Evolutionary conservation across 1,140 invertebrate genomes (phyloP).

Genomic region (Trachymyrmex septentrionalis): DNA sequence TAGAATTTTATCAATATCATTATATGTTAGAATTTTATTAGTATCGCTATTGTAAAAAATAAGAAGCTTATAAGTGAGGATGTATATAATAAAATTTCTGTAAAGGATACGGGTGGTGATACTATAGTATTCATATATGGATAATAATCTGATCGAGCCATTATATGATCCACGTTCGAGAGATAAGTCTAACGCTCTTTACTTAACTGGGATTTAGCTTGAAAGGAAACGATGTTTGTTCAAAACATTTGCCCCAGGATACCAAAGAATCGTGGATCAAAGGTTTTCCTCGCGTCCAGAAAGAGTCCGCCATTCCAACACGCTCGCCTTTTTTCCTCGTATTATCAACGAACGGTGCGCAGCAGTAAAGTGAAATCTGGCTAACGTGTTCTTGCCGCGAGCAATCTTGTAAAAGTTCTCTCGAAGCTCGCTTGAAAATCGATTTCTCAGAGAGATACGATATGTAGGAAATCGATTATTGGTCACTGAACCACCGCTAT

Average conservation of each 20-base stretch:
- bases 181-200: slow-evolving; percentile 44
- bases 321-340: slow-evolving; percentile 57
- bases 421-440: slow-evolving; percentile 51
- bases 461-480: slow-evolving; percentile 59
- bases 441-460: slow-evolving; percentile 52
- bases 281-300: slow-evolving; percentile 41
- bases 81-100: not conserved
- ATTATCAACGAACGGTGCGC: slow-evolving; percentile 62
- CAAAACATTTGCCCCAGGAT: slow-evolving; percentile 57
- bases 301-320: slow-evolving; percentile 66
- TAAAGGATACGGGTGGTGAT: not conserved
- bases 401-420: slow-evolving; percentile 58
- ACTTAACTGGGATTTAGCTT: slow-evolving; percentile 26
- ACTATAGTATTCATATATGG: not conserved
- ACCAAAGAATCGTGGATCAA: slow-evolving; percentile 53
- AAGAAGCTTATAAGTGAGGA: not conserved
- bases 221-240: slow-evolving; percentile 56
- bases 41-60: not conserved
- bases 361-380: slow-evolving; percentile 61
- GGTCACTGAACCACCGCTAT: slow-evolving; percentile 1
- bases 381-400: slow-evolving; percentile 54
- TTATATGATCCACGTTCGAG: slow-evolving; percentile 23
- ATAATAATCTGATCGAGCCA: slow-evolving; percentile 8
- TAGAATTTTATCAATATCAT: not conserved
- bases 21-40: not conserved